Conservation (phyloP, 2,113 vertebrate genomes). For the Heptranchias perlo region DNA sequence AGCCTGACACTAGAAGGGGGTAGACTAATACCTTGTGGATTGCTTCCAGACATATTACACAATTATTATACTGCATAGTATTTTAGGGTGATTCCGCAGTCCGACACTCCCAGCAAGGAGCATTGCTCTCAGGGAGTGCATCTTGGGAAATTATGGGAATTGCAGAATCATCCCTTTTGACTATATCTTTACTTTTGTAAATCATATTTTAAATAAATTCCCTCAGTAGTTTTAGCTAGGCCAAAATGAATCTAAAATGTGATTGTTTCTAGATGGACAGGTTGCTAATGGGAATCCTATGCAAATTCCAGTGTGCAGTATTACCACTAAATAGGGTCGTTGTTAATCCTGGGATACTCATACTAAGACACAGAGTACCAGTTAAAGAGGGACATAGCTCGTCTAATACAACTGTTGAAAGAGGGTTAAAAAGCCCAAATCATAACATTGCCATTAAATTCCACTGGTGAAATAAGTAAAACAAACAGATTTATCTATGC, state of each 20-base stretch:
- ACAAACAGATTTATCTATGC: too few relatives aligned
- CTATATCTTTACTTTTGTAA: neutral
- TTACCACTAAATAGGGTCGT: neutral
- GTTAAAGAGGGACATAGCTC: neutral
- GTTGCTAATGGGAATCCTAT: neutral
- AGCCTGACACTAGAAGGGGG: neutral
- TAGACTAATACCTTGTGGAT: neutral
- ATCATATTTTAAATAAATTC: neutral
- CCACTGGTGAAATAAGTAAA: too few relatives aligned
- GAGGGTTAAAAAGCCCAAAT: too few relatives aligned
- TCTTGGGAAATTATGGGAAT: neutral
- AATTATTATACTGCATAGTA: neutral
- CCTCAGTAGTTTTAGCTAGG: neutral
- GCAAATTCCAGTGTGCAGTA: neutral
- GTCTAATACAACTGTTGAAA: too few relatives aligned
- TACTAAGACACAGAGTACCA: neutral
- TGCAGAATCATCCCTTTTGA: neutral
- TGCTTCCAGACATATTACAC: neutral
- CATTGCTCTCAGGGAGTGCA: neutral
- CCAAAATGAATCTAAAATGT: neutral
- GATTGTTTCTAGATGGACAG: neutral
- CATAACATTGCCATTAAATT: too few relatives aligned
- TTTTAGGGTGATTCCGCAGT: neutral
- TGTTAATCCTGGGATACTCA: neutral
- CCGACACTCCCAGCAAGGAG: neutral